A percentile compares a stretch with the other conserved stretches of the same genome.
Evolutionary conservation across 2,888 invertebrate genomes (phyloP).

Genomic region (Congeria kusceri): DNA sequence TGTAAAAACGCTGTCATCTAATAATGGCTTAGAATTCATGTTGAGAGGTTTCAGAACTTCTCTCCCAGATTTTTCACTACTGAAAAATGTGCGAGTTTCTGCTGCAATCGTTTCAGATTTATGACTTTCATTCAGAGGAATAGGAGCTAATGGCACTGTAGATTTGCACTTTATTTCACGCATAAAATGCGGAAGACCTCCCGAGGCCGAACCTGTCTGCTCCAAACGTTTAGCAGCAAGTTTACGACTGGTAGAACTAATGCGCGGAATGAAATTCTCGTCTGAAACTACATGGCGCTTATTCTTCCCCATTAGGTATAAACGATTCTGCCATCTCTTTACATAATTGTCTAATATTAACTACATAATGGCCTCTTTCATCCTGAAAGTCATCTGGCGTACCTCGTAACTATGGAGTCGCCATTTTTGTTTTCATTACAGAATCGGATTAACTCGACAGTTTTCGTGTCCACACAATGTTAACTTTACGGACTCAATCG

Average conservation of each 20-base stretch:
- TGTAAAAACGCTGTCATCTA: slow-evolving; percentile 78
- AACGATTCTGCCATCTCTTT: slow-evolving; percentile 36
- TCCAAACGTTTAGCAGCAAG: slow-evolving; percentile 68
- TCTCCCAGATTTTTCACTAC: slow-evolving; percentile 25
- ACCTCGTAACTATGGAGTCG: slow-evolving; percentile 76
- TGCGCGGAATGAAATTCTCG: slow-evolving; percentile 70
- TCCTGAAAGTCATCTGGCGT: slow-evolving; percentile 45
- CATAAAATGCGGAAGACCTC: slow-evolving; percentile 73
- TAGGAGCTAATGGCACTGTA: slow-evolving; percentile 70
- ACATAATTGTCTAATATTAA: not conserved
- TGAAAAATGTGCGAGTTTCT: slow-evolving; percentile 7
- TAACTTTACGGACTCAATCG: no score
- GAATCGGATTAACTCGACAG: not conserved
- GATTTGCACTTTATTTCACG: slow-evolving; percentile 69
- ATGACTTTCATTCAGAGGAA: slow-evolving; percentile 45
- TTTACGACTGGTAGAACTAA: slow-evolving; percentile 74
- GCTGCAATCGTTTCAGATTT: slow-evolving; percentile 9
- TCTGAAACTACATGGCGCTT: slow-evolving; percentile 67
- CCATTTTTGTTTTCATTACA: slow-evolving; percentile 70
- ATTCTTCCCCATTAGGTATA: slow-evolving; percentile 73
- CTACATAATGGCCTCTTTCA: slow-evolving; percentile 18
- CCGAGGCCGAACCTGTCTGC: slow-evolving; percentile 56
- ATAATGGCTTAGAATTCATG: slow-evolving; percentile 63
- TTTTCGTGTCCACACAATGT: not conserved
- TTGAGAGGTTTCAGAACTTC: slow-evolving; percentile 58